Evolutionary conservation across 2,888 invertebrate species (phyloP), one percentile per base, ranked within the genome.

Genomic region (Diachrysia chrysitis): DNA sequence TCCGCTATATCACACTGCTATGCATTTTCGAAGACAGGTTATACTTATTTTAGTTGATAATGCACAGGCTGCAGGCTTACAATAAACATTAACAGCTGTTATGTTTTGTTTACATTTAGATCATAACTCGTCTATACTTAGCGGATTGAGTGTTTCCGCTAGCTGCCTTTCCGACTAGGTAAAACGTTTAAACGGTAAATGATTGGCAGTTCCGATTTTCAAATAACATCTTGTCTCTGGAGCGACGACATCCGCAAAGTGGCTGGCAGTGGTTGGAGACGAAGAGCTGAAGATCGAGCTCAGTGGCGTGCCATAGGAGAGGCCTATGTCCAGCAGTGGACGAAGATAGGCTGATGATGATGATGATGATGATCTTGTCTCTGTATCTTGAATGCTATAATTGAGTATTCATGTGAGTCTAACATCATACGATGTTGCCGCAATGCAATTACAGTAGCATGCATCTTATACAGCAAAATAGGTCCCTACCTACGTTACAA

Each of bases 121-220:
- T 25, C 23, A 54, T 54, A 54, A 54, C 54, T 23, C 53, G 48
- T 48, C 54, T 54, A 23, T 54, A 54, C 54, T 23, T 54, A 25
- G 25, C 23, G 25, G 25, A 54, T 25, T 25, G 54, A 16, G 25
- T 25, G n/a, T 54, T 54, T 54, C 54, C 54, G 23, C 16, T 25
- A 0, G 23, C 25, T 54, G 54, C 25, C 14, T 25, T 7, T 25
- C 25, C 14, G 16, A 51, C 4, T 48, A 19, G 19, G 48, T 48
- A 19, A 48, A 17, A 48, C 48, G 48, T 48, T 48, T 48, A 25
- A 25, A 21, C 48, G 19, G 48, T 51, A 21, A 51, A 19, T 51
- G 48, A 51, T 51, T 21, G 48, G 4, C 48, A 51, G 48, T 51
- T 51, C 48, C 48, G 21, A 42, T 42, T n/a, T 42, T 42, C 42